Percentiles rank a stretch among this genome's conserved stretches.
phyloP scores from a whole-genome alignment of 2,797 vertebrate genomes.

The Lepilemur ruficaudatus region DNA sequence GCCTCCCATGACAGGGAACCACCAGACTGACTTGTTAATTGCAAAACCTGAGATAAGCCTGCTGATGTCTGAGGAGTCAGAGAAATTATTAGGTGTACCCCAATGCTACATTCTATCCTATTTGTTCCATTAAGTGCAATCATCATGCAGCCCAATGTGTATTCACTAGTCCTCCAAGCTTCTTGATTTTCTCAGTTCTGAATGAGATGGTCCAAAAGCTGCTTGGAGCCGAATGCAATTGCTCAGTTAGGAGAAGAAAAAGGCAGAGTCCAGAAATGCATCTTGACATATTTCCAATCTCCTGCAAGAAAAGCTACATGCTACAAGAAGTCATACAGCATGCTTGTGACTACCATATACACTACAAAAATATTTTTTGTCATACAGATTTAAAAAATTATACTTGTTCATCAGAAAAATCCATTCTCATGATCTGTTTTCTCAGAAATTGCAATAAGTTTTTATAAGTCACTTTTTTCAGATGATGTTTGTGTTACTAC shows the following conservation, averaged over 20 bases:
- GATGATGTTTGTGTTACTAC: background rate
- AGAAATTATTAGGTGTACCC: background rate
- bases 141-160: background rate
- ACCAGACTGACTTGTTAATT: background rate
- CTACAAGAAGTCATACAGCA: background rate
- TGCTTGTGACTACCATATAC: background rate
- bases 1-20: background rate
- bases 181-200: background rate
- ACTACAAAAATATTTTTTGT: background rate
- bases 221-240: background rate
- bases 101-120: background rate
- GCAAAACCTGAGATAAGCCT: background rate
- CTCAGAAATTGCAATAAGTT: background rate
- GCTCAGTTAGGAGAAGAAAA: background rate
- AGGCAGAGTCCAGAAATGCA: background rate
- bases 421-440: background rate
- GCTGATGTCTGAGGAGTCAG: background rate
- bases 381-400: background rate
- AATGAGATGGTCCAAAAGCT: background rate
- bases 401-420: background rate
- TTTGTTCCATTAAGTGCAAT: background rate
- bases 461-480: conserved; percentile 27
- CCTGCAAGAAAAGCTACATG: background rate
- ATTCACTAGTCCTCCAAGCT: background rate
- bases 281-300: background rate